phyloP scores from a whole-genome alignment of 1,140 invertebrate genomes.

The Marisa cornuarietis region DNA sequence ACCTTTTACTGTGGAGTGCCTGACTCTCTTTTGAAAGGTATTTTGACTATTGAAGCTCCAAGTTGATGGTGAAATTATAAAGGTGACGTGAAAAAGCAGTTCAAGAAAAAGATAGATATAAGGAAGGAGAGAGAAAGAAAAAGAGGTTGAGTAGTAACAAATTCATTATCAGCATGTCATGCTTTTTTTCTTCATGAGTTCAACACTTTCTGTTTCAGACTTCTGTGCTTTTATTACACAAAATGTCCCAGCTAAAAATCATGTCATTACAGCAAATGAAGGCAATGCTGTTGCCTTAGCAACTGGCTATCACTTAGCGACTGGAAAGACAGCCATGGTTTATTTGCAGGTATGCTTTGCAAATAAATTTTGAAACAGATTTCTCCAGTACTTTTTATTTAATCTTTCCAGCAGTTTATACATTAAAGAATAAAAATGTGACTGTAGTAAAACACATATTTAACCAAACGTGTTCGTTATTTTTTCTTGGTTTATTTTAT shows the following conservation, averaged over 20 bases:
- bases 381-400: background rate
- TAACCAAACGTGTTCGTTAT: background rate
- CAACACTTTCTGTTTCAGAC: conserved; percentile 51
- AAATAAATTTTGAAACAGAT: background rate
- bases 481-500: background rate
- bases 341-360: conserved; percentile 64
- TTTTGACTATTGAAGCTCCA: background rate
- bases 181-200: background rate
- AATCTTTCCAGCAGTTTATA: background rate
- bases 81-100: background rate
- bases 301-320: conserved; percentile 67
- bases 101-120: background rate
- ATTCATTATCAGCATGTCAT: background rate
- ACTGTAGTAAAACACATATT: background rate
- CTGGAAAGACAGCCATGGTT: conserved; percentile 64
- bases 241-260: conserved; percentile 58
- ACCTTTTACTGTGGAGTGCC: conserved; percentile 69
- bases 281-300: conserved; percentile 66
- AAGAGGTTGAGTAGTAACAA: background rate
- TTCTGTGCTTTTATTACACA: conserved; percentile 68
- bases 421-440: no score
- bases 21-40: conserved; percentile 68
- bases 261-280: conserved; percentile 67
- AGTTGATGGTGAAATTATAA: background rate
- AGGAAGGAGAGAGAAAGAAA: background rate